A percentile compares a stretch with the other conserved stretches of the same genome.
Conservation (phyloP, 1,140 invertebrate species). For the Drosophila athabasca region DNA sequence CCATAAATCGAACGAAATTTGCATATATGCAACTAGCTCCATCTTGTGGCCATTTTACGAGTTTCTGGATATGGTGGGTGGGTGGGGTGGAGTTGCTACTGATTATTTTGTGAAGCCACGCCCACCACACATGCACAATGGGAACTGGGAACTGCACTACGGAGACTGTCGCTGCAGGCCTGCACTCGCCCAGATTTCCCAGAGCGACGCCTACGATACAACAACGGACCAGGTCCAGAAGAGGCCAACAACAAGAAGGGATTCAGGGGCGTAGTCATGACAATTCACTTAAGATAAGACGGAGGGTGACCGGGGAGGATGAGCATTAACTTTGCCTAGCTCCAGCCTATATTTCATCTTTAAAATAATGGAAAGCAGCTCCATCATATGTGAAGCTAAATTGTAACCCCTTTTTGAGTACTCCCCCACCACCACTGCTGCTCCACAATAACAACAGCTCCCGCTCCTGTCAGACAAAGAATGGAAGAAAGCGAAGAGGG, state of each 20-base stretch:
- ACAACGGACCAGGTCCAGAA: constrained; percentile 49
- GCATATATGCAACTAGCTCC: constrained; percentile 67
- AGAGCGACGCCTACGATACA: constrained; percentile 59
- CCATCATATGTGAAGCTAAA: neutral
- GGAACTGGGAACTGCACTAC: constrained; percentile 14
- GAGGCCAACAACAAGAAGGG: constrained; percentile 37
- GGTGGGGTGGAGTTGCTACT: constrained; percentile 44
- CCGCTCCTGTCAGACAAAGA: constrained; percentile 25
- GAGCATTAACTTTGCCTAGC: neutral
- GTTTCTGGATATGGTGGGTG: constrained; percentile 17
- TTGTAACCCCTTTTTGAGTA: constrained; percentile 13
- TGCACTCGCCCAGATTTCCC: constrained; percentile 78
- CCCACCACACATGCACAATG: constrained; percentile 44
- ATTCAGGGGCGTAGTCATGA: constrained; percentile 20
- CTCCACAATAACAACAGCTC: constrained; percentile 31
- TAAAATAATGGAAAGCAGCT: neutral
- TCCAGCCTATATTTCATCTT: too few species aligned
- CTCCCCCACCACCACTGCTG: constrained; percentile 20
- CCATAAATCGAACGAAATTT: constrained; percentile 79
- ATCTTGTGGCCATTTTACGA: constrained; percentile 77
- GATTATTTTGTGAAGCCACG: constrained; percentile 48
- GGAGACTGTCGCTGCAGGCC: constrained; percentile 27
- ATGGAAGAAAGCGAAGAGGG: constrained; percentile 27
- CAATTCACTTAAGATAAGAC: neutral
- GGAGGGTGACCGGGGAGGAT: neutral